Evolutionary conservation across 1,140 invertebrate genomes (phyloP).

Genomic region (Panagrolaimus sp.): DNA sequence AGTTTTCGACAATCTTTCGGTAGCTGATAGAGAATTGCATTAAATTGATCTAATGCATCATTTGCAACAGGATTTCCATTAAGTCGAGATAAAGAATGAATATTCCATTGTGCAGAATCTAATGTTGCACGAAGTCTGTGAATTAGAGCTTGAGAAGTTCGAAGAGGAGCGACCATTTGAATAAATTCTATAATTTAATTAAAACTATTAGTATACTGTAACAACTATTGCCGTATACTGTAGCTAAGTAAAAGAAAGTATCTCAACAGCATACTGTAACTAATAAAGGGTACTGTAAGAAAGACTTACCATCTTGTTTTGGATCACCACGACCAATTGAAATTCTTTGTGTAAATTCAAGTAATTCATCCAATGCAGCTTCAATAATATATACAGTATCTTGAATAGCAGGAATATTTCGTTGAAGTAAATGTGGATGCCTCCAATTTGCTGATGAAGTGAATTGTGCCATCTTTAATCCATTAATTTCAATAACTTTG

Average conservation of each 20-base stretch:
- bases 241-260: too few species aligned
- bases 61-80: conserved; percentile 12
- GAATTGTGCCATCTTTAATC: conserved; percentile 34
- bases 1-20: conserved; percentile 36
- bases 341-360: conserved; percentile 34
- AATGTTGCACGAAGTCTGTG: conserved; percentile 24
- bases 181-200: background rate
- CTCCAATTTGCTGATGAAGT: conserved; percentile 27
- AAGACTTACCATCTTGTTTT: background rate
- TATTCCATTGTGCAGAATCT: conserved; percentile 29
- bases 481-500: conserved; percentile 39
- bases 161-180: background rate
- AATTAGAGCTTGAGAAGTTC: conserved; percentile 10
- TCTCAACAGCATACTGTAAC: too few species aligned
- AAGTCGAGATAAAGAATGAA: conserved; percentile 24
- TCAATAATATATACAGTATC: conserved; percentile 30
- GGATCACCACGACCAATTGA: conserved; percentile 31
- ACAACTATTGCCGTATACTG: too few species aligned
- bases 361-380: conserved; percentile 32
- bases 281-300: too few species aligned
- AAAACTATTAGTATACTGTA: too few species aligned
- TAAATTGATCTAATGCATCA: conserved; percentile 38
- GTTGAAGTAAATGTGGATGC: conserved; percentile 30
- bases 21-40: conserved; percentile 33
- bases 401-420: conserved; percentile 24